Evolutionary conservation across 2,888 invertebrate genomes (phyloP).

Genomic region (Mythimna ferrago): DNA sequence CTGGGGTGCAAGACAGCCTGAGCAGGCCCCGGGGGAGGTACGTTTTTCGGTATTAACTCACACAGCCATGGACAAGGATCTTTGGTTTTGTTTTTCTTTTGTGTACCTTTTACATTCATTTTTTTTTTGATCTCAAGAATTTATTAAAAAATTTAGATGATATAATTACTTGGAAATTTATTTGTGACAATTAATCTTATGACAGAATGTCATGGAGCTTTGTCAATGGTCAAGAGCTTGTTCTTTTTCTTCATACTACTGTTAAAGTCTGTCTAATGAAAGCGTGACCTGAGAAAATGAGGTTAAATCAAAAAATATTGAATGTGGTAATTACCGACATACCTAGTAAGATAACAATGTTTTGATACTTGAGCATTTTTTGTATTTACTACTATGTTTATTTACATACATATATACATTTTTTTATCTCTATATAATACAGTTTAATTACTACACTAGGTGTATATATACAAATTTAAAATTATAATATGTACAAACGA

Average conservation of each 20-base stretch:
- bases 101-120: constrained; percentile 67
- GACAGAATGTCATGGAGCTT: not conserved
- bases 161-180: constrained; percentile 2
- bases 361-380: too few species aligned
- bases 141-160: constrained; percentile 26
- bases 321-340: too few species aligned
- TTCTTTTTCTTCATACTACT: constrained; percentile 1
- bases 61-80: constrained; percentile 69
- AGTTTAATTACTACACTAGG: too few species aligned
- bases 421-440: too few species aligned
- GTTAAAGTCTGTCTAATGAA: too few species aligned
- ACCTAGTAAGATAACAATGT: too few species aligned
- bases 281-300: too few species aligned
- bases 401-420: too few species aligned
- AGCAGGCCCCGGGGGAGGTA: constrained; percentile 75
- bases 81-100: constrained; percentile 50
- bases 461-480: too few species aligned
- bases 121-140: constrained; percentile 9
- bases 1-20: constrained; percentile 89
- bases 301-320: too few species aligned
- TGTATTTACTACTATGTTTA: too few species aligned
- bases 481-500: too few species aligned
- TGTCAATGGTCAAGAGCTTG: not conserved
- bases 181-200: not conserved
- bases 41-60: constrained; percentile 77